A percentile compares a stretch with the other conserved stretches of the same genome.
Conservation (phyloP, 2,888 invertebrate species). For the Dasysyrphus albostriatus region DNA sequence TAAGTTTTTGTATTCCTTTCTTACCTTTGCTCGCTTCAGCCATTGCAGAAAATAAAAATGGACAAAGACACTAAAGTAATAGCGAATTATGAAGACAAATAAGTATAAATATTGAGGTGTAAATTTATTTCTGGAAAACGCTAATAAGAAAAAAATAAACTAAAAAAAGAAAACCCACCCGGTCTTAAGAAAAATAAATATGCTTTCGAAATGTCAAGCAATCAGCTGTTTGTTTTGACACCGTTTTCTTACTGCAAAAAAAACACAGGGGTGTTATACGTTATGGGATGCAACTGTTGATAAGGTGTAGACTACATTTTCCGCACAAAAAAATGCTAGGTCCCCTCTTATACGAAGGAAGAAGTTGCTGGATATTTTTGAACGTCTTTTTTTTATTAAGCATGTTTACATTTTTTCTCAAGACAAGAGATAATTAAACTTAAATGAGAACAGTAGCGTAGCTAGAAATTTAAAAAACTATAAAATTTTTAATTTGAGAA, state of each 20-base stretch:
- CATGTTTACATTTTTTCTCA: no score
- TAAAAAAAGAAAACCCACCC: slow-evolving; percentile 15
- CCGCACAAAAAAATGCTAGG: no score
- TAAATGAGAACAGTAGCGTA: no score
- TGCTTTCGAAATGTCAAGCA: background rate
- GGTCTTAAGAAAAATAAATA: slow-evolving; percentile 24
- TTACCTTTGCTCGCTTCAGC: slow-evolving; percentile 60
- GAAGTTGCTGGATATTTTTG: no score
- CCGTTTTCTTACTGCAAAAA: background rate
- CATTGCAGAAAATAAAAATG: slow-evolving; percentile 19
- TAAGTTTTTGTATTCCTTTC: background rate
- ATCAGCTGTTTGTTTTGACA: background rate
- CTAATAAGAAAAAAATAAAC: slow-evolving; percentile 2
- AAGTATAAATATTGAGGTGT: slow-evolving; percentile 8
- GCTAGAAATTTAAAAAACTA: no score
- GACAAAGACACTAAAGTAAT: slow-evolving; percentile 2
- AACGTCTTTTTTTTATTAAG: no score
- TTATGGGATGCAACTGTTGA: no score
- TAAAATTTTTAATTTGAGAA: no score
- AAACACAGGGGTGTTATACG: background rate
- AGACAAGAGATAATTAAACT: no score
- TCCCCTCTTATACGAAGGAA: no score
- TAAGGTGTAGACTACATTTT: no score
- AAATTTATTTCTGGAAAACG: slow-evolving; percentile 31
- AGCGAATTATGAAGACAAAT: background rate